Evolutionary conservation across 2,888 invertebrate genomes (phyloP), one percentile per base, ranked within the genome.

Genomic region (Trisateles emortualis): DNA sequence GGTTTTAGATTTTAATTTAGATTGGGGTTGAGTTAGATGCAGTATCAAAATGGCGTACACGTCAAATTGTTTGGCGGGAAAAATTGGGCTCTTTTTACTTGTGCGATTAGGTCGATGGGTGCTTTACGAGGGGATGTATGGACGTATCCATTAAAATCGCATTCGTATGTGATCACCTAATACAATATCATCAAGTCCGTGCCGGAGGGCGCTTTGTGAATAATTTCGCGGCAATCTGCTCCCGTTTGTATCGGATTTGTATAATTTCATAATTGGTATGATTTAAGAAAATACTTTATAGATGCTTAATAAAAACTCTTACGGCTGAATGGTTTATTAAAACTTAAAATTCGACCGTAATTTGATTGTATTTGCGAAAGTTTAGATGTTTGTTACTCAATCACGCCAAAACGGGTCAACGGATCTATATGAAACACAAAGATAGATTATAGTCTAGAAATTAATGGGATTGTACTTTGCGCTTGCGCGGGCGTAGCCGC

Each of bases 1-100:
- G 93, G 93, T 92, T 93, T 93, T 93, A 93, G 93, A 93, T 93
- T 93, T 93, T 93, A 93, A 93, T 93, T 93, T 93, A 93, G 93
- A 93, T 93, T 93, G 92, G 93, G 93, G 93, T 90, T 73, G 86
- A 49, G 59, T 57, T 51, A 41, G 47, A 46, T 68, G 61, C 46
- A 66, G 63, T 52, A 64, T 55, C 74, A 64, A 82, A 89, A 84
- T 61, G 86, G 64, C 84, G 70, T 85, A 92, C 86, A 68, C 75
- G 84, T 60, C 82, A 68, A 13, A 46, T 33, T 52, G 49, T 66
- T 56, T 56, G 63, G 66, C 76, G 74, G 65, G 62, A 68, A n/a
- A 80, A 83, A 80, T 72, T 78, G 64, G 62, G 65, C 71, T 76
- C 70, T 86, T 75, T 70, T 80, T 64, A 48, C 71, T 54, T 60